Evolutionary conservation across 2,888 invertebrate species (phyloP), one percentile per base, ranked within the genome.

Genomic region (Dexiosoma caninum): DNA sequence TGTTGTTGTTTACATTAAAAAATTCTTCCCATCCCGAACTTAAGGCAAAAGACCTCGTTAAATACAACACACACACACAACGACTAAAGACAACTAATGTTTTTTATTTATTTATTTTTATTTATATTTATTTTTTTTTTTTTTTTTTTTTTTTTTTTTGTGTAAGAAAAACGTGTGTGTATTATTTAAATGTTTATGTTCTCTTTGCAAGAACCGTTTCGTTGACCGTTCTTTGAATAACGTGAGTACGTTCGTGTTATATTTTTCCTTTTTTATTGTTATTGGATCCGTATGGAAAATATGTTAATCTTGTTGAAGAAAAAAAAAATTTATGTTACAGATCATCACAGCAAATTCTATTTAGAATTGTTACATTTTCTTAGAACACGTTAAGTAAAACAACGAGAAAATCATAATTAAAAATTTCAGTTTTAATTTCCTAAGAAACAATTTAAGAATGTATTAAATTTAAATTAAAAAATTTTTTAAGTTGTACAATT

Each of bases 31-130:
- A n/a, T 14, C 9, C 16, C 44, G 30, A 49, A 35, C n/a, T n/a
- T 42, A 60, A 69, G 67, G 27, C 53, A 76, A 76, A 60, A n/a
- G 75, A 53, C 69, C 69, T 69, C 69, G 53, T 76, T 69, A 62
- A 69, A 57, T n/a, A n/a, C n/a, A 49, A 14, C 12, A 55, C 42
- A 27, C 23, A 69, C n/a, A n/a, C n/a, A n/a, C n/a, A 69, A 57
- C 55, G 30, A 46, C 27, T 59, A 30, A 49, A 59, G 0, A 27
- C 30, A 60, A 27, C 60, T 30, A 30, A 23, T 53, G 64, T 10
- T n/a, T n/a, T n/a, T n/a, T n/a, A n/a, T n/a, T n/a, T n/a, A n/a
- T n/a, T n/a, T n/a, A n/a, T n/a, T n/a, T n/a, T n/a, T n/a, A n/a
- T n/a, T n/a, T n/a, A n/a, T n/a, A n/a, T n/a, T n/a, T n/a, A n/a